A percentile compares a stretch with the other conserved stretches of the same genome.
phyloP scores from a whole-genome alignment of 1,140 invertebrate species.

The Bicyclus anynana region DNA sequence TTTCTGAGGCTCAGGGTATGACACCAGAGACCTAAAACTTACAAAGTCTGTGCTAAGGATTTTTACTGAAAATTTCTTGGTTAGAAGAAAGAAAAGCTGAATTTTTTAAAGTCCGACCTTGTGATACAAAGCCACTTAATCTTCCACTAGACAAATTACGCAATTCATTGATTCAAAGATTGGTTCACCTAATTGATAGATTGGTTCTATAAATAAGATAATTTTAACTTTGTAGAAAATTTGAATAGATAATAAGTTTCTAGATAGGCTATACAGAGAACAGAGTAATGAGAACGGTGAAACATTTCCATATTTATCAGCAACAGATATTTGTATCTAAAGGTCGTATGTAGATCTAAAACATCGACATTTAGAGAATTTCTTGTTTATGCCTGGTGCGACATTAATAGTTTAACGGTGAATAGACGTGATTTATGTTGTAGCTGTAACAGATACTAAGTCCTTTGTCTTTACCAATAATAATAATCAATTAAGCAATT shows the following conservation, averaged over 20 bases:
- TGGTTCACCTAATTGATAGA: no score
- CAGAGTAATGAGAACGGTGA: slow-evolving; percentile 13
- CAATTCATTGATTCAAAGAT: no score
- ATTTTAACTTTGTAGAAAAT: no score
- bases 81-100: no score
- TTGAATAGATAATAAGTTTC: not conserved
- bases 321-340: slow-evolving; percentile 22
- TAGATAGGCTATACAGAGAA: not conserved
- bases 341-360: slow-evolving; percentile 26
- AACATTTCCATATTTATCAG: slow-evolving; percentile 28
- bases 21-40: no score
- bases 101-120: no score
- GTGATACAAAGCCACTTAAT: no score
- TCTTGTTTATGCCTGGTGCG: slow-evolving; percentile 11
- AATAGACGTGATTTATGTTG: not conserved
- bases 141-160: no score
- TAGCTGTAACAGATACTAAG: slow-evolving; percentile 12
- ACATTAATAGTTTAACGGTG: slow-evolving; percentile 17
- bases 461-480: slow-evolving; percentile 20
- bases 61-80: no score
- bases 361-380: slow-evolving; percentile 30
- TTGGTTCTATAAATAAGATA: no score
- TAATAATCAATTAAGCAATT: slow-evolving; percentile 7
- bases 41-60: no score
- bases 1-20: no score